Percentiles rank a stretch among this genome's conserved stretches.
These are phyloP conservation scores for Bolborhynchus lineola DNA, from an alignment of 2,113 vertebrate genomes.

Conservation along the genomic window DNA sequence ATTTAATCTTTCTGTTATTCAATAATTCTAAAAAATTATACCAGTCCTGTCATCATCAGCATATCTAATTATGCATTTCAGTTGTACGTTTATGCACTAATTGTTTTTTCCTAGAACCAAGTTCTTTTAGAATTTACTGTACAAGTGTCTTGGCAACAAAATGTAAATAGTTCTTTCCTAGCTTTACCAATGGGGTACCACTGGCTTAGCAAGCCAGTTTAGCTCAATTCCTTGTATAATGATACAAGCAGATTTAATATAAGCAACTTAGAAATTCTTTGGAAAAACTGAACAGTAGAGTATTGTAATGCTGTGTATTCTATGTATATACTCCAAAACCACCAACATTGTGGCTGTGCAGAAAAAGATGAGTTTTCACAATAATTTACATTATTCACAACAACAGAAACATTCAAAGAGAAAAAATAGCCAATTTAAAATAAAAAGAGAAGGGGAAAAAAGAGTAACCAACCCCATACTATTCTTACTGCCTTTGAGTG, in stretches of 20 bases:
- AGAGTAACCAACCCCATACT: rapidly evolving
- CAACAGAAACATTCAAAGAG: not conserved
- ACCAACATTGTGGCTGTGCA: not conserved
- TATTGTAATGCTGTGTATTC: not conserved
- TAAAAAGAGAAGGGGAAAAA: not conserved
- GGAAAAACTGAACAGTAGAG: not conserved
- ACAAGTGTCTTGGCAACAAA: not conserved
- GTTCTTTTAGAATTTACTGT: not conserved
- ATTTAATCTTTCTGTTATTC: not conserved
- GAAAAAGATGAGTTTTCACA: not conserved
- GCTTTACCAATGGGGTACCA: not conserved
- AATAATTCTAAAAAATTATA: not conserved
- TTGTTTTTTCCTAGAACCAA: not conserved
- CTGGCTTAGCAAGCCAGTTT: not conserved
- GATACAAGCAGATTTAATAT: not conserved
- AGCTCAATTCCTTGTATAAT: not conserved
- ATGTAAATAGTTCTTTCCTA: not conserved
- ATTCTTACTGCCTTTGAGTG: not conserved
- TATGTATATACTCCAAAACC: not conserved
- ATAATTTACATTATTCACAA: not conserved
- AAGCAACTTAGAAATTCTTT: not conserved
- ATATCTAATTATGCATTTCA: not conserved
- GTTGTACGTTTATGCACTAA: not conserved
- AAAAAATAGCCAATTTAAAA: not conserved
- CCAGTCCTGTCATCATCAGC: not conserved